phyloP scores from a whole-genome alignment of 1,140 invertebrate species.

The Papilio machaon region DNA sequence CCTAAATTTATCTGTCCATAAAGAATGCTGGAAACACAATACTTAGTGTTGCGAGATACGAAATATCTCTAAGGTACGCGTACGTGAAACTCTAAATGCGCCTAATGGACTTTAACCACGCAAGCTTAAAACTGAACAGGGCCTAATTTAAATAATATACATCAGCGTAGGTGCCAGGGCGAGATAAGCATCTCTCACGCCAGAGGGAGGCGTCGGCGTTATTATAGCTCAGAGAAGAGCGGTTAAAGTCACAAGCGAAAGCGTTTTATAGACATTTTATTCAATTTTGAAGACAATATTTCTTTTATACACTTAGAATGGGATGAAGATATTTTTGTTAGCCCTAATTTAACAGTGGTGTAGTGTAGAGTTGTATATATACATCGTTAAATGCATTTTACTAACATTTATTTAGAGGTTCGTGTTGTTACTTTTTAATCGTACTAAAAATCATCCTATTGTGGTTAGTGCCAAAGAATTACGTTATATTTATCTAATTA shows the following conservation, averaged over 20 bases:
- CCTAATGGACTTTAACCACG: conserved; percentile 34
- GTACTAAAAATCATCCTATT: neutral
- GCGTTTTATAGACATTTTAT: neutral
- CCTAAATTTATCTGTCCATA: neutral
- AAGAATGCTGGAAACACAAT: neutral
- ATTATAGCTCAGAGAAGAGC: neutral
- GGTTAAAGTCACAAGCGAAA: conserved; percentile 7
- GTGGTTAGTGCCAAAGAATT: neutral
- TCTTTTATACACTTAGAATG: too few species aligned
- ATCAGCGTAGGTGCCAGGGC: conserved; percentile 36
- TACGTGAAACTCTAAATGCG: conserved; percentile 21
- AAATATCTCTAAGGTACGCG: neutral
- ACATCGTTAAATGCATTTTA: too few species aligned
- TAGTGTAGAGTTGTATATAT: too few species aligned
- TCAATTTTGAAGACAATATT: neutral
- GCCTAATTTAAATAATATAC: conserved; percentile 38
- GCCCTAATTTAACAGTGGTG: too few species aligned
- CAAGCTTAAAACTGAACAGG: conserved; percentile 28
- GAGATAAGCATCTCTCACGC: conserved; percentile 37
- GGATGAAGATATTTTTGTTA: neutral
- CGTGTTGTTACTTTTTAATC: too few species aligned
- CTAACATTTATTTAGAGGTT: too few species aligned
- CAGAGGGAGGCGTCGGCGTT: conserved; percentile 28
- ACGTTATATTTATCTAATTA: neutral
- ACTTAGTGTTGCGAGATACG: neutral